Conservation (phyloP, 2,113 vertebrate species). For the Lontra canadensis region DNA sequence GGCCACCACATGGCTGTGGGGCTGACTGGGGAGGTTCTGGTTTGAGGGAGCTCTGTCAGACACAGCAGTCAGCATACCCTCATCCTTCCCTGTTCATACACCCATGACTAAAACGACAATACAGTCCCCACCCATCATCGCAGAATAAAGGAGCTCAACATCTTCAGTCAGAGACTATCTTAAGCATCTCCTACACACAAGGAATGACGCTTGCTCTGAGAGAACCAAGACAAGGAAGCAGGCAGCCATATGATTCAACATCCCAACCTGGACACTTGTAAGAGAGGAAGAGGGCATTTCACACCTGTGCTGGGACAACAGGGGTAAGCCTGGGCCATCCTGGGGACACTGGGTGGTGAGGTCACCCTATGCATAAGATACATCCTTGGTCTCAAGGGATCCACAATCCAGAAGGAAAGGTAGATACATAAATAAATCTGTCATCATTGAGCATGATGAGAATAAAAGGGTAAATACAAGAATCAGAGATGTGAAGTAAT, state of each 20-base stretch:
- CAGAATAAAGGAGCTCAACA: background rate
- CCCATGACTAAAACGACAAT: background rate
- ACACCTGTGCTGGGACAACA: background rate
- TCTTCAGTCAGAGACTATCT: background rate
- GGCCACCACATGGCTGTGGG: too few species aligned
- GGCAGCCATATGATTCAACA: background rate
- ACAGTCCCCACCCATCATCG: background rate
- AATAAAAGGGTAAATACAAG: background rate
- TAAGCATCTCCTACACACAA: background rate
- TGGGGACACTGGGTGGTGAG: background rate
- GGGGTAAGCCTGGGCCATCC: background rate
- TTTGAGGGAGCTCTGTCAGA: background rate
- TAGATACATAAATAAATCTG: background rate
- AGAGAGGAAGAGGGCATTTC: too few species aligned
- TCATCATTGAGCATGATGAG: too few species aligned
- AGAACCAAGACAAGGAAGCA: background rate
- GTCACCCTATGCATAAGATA: background rate
- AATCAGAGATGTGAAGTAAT: background rate
- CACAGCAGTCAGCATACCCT: background rate
- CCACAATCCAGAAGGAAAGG: background rate
- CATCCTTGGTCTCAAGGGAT: background rate
- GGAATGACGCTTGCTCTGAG: background rate
- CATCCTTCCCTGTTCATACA: background rate
- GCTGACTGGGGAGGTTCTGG: too few species aligned
- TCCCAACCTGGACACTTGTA: background rate